Percentiles rank a stretch among this genome's conserved stretches.
These are phyloP conservation scores for Dissostichus mawsoni DNA, from an alignment of 2,113 vertebrate genomes.

Conservation along the genomic window DNA sequence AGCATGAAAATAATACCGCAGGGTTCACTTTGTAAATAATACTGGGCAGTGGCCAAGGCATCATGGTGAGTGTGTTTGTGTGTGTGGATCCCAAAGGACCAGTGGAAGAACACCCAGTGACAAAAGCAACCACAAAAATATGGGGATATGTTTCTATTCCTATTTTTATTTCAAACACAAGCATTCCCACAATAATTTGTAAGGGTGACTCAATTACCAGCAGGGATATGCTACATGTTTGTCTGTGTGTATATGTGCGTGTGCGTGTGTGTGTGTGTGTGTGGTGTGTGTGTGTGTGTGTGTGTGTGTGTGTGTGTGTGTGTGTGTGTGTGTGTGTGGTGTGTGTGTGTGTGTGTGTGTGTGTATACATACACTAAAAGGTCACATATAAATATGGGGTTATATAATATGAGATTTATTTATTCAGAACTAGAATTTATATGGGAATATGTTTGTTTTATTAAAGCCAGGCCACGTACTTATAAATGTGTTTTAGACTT, in stretches of 20 bases:
- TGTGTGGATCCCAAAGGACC: slow-evolving; percentile 26
- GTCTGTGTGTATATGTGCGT: too few species aligned
- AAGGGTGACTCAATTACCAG: slow-evolving; percentile 38
- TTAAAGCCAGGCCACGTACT: slow-evolving; percentile 40
- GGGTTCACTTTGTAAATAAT: slow-evolving; percentile 59
- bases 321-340: neutral
- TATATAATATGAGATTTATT: slow-evolving; percentile 60
- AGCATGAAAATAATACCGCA: slow-evolving; percentile 53
- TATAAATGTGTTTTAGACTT: slow-evolving; percentile 59
- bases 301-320: neutral
- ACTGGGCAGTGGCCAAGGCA: slow-evolving; percentile 46
- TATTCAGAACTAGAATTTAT: slow-evolving; percentile 54
- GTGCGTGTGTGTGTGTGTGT: too few species aligned
- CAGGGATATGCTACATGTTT: slow-evolving; percentile 4
- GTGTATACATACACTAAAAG: slow-evolving; percentile 33
- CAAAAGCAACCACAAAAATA: slow-evolving; percentile 37
- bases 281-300: neutral
- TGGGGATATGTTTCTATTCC: slow-evolving; percentile 37
- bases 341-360: neutral
- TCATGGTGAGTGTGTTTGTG: slow-evolving; percentile 20
- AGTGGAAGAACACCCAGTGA: slow-evolving; percentile 14
- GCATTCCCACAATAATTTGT: slow-evolving; percentile 22
- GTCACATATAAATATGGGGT: slow-evolving; percentile 43
- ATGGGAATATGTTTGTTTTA: slow-evolving; percentile 35
- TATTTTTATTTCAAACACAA: slow-evolving; percentile 48